Conservation (phyloP, 2,888 invertebrate species). For the Dicyrtoma fusca region DNA sequence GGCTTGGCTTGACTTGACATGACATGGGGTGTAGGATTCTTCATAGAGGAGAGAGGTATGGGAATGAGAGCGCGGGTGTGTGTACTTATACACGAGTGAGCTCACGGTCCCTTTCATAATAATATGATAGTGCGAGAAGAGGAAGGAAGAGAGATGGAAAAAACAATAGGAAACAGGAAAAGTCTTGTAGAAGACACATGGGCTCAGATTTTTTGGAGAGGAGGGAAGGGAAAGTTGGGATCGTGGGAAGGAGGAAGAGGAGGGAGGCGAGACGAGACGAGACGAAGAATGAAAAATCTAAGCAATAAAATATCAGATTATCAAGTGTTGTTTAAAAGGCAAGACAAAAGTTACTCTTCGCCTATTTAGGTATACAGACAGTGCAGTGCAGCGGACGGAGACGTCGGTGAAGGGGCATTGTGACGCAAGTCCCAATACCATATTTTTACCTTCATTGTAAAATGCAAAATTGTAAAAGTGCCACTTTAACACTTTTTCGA, state of each 20-base stretch:
- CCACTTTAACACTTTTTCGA: too few species aligned
- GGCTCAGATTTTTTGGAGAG: constrained; percentile 11
- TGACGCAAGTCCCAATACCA: too few species aligned
- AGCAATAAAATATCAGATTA: constrained; percentile 53
- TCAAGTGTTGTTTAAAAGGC: constrained; percentile 51
- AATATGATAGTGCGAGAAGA: constrained; percentile 7
- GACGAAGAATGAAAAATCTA: constrained; percentile 48
- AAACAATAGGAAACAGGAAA: constrained; percentile 11
- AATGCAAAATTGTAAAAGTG: too few species aligned
- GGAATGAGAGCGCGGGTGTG: too few species aligned
- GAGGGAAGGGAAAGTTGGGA: neutral
- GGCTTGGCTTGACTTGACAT: neutral
- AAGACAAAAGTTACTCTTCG: constrained; percentile 37
- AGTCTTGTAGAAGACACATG: constrained; percentile 37
- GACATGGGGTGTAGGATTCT: too few species aligned
- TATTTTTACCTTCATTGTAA: too few species aligned
- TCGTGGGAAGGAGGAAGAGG: constrained; percentile 13
- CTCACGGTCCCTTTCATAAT: too few species aligned
- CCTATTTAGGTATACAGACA: constrained; percentile 19
- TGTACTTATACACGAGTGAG: neutral
- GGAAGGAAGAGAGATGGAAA: constrained; percentile 17
- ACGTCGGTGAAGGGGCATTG: too few species aligned
- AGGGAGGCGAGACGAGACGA: constrained; percentile 18
- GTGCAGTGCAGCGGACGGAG: too few species aligned
- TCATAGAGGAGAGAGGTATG: too few species aligned